Evolutionary conservation across 2,113 vertebrate species (phyloP).

Genomic region (Sinocyclocheilus anophthalmus): DNA sequence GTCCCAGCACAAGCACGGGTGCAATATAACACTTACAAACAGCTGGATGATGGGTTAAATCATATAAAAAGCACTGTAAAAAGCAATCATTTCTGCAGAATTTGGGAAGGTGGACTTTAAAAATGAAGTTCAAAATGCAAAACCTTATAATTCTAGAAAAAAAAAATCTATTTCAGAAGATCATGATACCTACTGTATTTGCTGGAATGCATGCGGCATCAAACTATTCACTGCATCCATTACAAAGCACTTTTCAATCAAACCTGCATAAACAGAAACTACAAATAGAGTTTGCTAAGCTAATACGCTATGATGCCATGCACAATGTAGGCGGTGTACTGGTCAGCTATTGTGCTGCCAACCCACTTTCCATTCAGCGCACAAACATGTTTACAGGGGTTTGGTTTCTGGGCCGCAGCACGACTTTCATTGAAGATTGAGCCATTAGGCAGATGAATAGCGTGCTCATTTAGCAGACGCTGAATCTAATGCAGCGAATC

Average conservation of each 20-base stretch:
- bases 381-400: constrained; percentile 55
- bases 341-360: constrained; percentile 54
- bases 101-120: background rate
- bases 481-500: background rate
- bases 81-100: background rate
- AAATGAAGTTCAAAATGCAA: background rate
- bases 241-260: background rate
- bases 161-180: background rate
- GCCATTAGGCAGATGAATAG: background rate
- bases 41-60: background rate
- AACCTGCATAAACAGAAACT: background rate
- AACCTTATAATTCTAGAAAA: background rate
- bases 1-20: constrained; percentile 27
- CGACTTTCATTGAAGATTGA: background rate
- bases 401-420: constrained; percentile 32
- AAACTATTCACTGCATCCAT: constrained; percentile 8
- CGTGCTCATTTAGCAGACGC: background rate
- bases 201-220: background rate
- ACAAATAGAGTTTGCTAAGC: constrained; percentile 23
- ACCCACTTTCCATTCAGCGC: constrained; percentile 63
- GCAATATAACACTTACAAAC: background rate
- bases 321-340: constrained; percentile 38
- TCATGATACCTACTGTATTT: background rate
- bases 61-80: background rate
- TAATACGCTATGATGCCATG: constrained; percentile 58